These are phyloP conservation scores for Ptiloglossa arizonensis DNA, from an alignment of 1,140 invertebrate species.

Conservation along the genomic window DNA sequence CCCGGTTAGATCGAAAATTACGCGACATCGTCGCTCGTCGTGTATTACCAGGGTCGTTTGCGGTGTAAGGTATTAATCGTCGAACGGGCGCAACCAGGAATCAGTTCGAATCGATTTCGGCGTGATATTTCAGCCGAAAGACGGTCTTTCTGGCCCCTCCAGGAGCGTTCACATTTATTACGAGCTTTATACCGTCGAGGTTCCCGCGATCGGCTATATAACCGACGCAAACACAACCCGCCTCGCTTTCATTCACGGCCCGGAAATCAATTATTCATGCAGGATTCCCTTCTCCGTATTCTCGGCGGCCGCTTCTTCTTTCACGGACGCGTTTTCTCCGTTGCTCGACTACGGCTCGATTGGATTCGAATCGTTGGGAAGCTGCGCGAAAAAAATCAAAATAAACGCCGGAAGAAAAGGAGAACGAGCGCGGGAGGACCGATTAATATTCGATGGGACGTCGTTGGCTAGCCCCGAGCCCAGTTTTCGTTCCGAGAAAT, in stretches of 20 bases:
- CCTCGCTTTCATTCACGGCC: constrained; percentile 56
- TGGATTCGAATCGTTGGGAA: constrained; percentile 50
- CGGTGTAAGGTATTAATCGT: constrained; percentile 27
- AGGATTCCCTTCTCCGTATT: constrained; percentile 44
- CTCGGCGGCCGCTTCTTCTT: constrained; percentile 41
- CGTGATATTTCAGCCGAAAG: constrained; percentile 48
- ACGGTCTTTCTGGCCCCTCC: constrained; percentile 22
- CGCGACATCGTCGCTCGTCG: background rate
- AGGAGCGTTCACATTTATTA: constrained; percentile 54
- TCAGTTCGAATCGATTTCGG: constrained; percentile 30
- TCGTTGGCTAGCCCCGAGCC: background rate
- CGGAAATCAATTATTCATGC: constrained; percentile 61
- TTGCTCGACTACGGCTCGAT: constrained; percentile 15
- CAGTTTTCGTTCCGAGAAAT: no score
- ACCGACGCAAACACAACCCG: constrained; percentile 41
- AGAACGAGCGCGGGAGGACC: no score
- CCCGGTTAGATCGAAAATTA: background rate
- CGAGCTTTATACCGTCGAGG: constrained; percentile 44
- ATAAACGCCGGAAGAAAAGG: background rate
- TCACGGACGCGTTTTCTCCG: constrained; percentile 27
- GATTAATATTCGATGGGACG: constrained; percentile 19
- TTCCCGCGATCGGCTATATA: constrained; percentile 49
- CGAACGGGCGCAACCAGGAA: background rate
- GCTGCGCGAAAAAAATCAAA: constrained; percentile 35
- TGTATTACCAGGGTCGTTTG: background rate